Percentiles rank a stretch among this genome's conserved stretches.
These are phyloP conservation scores for Empidonax traillii DNA, from an alignment of 2,113 vertebrate genomes.

Conservation along the genomic window DNA sequence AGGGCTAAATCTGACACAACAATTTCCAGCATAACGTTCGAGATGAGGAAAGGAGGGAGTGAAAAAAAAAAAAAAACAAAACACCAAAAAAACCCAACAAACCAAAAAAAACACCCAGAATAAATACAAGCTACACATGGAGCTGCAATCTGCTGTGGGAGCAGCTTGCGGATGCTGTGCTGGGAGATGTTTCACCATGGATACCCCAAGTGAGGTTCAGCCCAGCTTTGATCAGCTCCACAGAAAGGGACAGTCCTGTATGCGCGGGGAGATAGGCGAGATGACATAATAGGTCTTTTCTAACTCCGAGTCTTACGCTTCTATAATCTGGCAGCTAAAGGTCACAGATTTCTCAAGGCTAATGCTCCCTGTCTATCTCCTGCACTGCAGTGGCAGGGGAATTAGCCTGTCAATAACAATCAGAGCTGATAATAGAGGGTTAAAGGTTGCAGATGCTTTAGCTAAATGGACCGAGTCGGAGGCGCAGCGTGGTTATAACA, in stretches of 20 bases:
- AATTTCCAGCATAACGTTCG: not conserved
- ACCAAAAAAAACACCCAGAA: not conserved
- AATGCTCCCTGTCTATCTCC: slow-evolving; percentile 44
- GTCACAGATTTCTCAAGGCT: slow-evolving; percentile 67
- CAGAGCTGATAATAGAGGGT: slow-evolving; percentile 57
- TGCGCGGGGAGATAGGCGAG: not conserved
- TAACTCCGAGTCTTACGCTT: not conserved
- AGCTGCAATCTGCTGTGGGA: not conserved
- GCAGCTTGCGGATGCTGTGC: not conserved
- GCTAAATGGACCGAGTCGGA: not conserved
- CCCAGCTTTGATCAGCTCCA: slow-evolving; percentile 17
- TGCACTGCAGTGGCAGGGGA: slow-evolving; percentile 20
- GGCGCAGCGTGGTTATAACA: not conserved
- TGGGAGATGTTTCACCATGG: slow-evolving; percentile 1
- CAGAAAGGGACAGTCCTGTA: not conserved
- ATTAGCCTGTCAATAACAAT: slow-evolving; percentile 63
- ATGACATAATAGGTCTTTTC: slow-evolving; percentile 44
- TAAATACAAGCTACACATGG: not conserved
- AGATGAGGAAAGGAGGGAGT: not conserved
- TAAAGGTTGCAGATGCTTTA: slow-evolving; percentile 60
- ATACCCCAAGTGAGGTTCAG: not conserved
- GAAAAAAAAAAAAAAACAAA: not conserved
- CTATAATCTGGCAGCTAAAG: slow-evolving; percentile 53
- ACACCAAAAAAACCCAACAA: no score
- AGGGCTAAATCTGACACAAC: not conserved